Base-by-base conservation (phyloP, 2,888 invertebrate genomes). In the Thera obeliscata region DNA sequence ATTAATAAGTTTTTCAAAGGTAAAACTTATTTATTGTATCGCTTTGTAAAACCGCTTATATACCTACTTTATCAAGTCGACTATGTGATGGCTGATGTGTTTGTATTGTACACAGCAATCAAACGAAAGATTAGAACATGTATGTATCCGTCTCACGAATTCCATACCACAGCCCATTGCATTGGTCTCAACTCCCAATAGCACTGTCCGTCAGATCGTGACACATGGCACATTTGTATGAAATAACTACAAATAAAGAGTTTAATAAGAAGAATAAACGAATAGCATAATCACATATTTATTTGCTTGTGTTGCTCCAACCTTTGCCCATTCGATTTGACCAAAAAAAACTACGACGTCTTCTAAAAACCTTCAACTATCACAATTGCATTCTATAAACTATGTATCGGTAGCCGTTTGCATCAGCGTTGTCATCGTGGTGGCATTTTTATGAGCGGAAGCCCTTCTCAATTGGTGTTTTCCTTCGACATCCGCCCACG, bases 101-200 rank as follows among this genome's bases (percentile, higher is more conserved):
- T 22, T 22, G 22, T 22, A 22, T 22, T 22, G 22, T 22, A 22
- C 22, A 22, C 1, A 22, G 22, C 22, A 22, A 22, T 22, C 22
- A 1, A 22, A 22, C 22, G 0, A 22, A 22, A 22, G 22, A 3
- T 9, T 46, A 46, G 43, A 43, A 46, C 43, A 2, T 46, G 8
- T 46, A 9, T 46, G 9, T 9, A 71, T 71, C 67, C 70, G 3
- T 55, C 7, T 5, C 73, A 69, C 70, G 70, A 62, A 55, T 49
- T 52, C 65, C 59, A 70, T 71, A 64, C 11, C 66, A 70, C 70
- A 66, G 59, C 41, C 52, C 61, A 69, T 22, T 22, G 22, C 22
- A 60, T 66, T 66, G 65, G 50, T n/a, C 41, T 56, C 57, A n/a
- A 41, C 33, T 33, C 43, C 61, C 55, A 8, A 52, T 38, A 22